Evolutionary conservation across 1,140 invertebrate species (phyloP).

Genomic region (Tetraneura akinire): DNA sequence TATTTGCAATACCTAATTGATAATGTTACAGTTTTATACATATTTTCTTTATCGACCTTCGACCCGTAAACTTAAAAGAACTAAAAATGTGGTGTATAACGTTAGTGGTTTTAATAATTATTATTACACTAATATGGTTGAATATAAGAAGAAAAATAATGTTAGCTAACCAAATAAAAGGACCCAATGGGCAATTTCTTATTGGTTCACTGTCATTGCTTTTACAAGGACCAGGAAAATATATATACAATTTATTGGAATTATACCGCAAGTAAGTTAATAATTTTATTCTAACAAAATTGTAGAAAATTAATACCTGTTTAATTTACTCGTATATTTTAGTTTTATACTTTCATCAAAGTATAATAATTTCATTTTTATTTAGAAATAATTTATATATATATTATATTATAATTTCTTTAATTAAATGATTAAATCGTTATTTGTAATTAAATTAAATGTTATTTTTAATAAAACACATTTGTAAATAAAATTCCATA

Average conservation of each 20-base stretch:
- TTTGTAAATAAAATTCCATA: no score
- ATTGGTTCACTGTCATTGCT: background rate
- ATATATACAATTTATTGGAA: background rate
- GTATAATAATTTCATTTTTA: background rate
- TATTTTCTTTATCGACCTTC: no score
- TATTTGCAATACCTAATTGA: no score
- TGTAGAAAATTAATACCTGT: no score
- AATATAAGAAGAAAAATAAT: background rate
- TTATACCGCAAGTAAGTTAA: conserved; percentile 19
- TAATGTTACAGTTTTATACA: no score
- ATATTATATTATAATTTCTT: background rate
- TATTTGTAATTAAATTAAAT: no score
- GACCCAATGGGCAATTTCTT: conserved; percentile 10
- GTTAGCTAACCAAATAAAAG: conserved; percentile 1
- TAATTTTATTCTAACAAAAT: background rate
- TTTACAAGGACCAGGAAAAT: conserved; percentile 1
- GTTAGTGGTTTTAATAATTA: background rate
- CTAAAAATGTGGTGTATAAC: background rate
- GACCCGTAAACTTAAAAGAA: background rate
- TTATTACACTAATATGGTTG: background rate
- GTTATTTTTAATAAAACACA: no score
- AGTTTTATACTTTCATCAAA: background rate
- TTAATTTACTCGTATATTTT: no score
- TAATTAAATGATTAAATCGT: no score
- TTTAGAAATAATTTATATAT: background rate